Percentiles rank a stretch among this genome's conserved stretches.
These are phyloP conservation scores for Anabas testudineus DNA, from an alignment of 2,797 vertebrate species.

Conservation along the genomic window DNA sequence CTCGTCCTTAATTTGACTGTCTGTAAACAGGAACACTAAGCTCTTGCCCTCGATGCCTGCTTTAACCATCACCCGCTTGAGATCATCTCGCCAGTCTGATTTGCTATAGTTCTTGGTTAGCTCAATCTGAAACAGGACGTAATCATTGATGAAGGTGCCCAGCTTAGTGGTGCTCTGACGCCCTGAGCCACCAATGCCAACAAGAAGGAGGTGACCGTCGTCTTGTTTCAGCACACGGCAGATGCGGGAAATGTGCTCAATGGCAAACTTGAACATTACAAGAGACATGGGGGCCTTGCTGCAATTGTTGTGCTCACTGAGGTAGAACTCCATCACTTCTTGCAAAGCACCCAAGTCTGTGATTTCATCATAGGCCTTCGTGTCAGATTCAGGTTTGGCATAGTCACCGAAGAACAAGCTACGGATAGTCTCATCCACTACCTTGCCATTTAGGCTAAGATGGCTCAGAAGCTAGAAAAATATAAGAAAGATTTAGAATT, in stretches of 20 bases:
- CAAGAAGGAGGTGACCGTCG: slow-evolving; percentile 90
- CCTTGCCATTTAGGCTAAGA: slow-evolving; percentile 85
- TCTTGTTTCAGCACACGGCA: slow-evolving; percentile 94
- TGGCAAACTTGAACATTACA: slow-evolving; percentile 95
- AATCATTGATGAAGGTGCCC: slow-evolving; percentile 89
- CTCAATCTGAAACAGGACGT: slow-evolving; percentile 93
- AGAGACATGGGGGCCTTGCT: slow-evolving; percentile 94
- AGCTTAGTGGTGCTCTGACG: slow-evolving; percentile 91
- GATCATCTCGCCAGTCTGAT: slow-evolving; percentile 91
- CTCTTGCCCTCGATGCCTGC: slow-evolving; percentile 85
- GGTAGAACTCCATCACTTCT: slow-evolving; percentile 89
- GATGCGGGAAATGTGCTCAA: slow-evolving; percentile 94
- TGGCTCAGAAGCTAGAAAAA: slow-evolving; percentile 87
- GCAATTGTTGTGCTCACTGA: slow-evolving; percentile 91
- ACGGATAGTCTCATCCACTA: slow-evolving; percentile 88
- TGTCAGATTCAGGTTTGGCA: slow-evolving; percentile 81
- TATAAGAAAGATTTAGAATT: slow-evolving; percentile 8
- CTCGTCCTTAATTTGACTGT: slow-evolving; percentile 94
- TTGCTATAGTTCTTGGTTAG: slow-evolving; percentile 90
- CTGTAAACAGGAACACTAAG: slow-evolving; percentile 90
- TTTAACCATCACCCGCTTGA: slow-evolving; percentile 92
- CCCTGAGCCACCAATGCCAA: slow-evolving; percentile 93
- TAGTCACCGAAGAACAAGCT: slow-evolving; percentile 95
- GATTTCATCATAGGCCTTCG: slow-evolving; percentile 91
- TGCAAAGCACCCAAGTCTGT: slow-evolving; percentile 86